These are phyloP conservation scores for Colostygia pectinataria DNA, from an alignment of 2,888 invertebrate genomes.

Conservation along the genomic window DNA sequence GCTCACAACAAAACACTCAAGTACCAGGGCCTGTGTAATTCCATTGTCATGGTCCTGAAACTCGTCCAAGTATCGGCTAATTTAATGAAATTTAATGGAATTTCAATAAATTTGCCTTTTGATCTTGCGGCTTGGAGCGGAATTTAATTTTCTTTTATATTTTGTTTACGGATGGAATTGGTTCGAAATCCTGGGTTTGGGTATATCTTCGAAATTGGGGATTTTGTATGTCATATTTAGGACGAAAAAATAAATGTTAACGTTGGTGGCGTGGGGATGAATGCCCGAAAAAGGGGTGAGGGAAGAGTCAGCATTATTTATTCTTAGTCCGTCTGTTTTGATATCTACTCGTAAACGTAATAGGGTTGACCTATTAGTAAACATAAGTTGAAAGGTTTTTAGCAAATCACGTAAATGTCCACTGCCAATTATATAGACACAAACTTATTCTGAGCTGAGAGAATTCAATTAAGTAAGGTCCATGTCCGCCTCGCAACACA, in stretches of 20 bases:
- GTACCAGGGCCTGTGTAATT: background rate
- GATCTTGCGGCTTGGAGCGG: constrained; percentile 6
- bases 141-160: constrained; percentile 17
- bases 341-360: no score
- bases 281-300: no score
- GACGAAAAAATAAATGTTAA: no score
- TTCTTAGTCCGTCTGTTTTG: no score
- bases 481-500: constrained; percentile 19
- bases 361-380: no score
- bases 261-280: no score
- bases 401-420: no score
- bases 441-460: background rate
- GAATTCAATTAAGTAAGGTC: constrained; percentile 29
- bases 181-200: background rate
- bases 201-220: background rate
- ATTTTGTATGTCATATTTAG: constrained; percentile 4
- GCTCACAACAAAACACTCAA: background rate
- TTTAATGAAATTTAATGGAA: constrained; percentile 8
- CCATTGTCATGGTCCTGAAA: constrained; percentile 12
- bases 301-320: no score
- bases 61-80: constrained; percentile 6
- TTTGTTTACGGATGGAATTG: constrained; percentile 8
- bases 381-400: no score
- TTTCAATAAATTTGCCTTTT: constrained; percentile 12
- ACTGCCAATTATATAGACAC: background rate